phyloP scores from a whole-genome alignment of 2,888 invertebrate species.

The Cheilosia pagana region DNA sequence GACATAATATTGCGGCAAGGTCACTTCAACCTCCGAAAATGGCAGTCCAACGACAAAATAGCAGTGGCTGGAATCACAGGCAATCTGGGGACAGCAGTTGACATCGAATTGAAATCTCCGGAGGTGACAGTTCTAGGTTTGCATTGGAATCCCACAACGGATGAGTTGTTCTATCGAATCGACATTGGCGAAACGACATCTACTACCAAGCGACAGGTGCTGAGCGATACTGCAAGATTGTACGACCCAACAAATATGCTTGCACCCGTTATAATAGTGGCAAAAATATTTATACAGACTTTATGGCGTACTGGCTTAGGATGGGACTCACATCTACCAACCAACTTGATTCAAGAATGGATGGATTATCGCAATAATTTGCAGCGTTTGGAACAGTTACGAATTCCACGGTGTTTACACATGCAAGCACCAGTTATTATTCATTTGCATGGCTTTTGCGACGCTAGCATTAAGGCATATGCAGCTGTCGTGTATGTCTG shows the following conservation, averaged over 20 bases:
- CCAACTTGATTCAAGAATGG: slow-evolving; percentile 21
- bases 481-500: slow-evolving; percentile 28
- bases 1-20: background rate
- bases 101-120: slow-evolving; percentile 5
- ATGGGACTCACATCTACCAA: slow-evolving; percentile 20
- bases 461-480: slow-evolving; percentile 31
- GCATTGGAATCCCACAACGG: slow-evolving; percentile 32
- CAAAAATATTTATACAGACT: slow-evolving; percentile 33
- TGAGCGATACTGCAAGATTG: slow-evolving; percentile 21
- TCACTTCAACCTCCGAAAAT: background rate
- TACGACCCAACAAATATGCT: slow-evolving; percentile 39
- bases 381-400: background rate
- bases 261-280: slow-evolving; percentile 35
- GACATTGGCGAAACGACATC: slow-evolving; percentile 16
- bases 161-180: slow-evolving; percentile 30
- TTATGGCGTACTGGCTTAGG: slow-evolving; percentile 33
- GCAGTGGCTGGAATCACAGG: background rate
- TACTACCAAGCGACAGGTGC: slow-evolving; percentile 25
- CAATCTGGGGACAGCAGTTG: slow-evolving; percentile 10
- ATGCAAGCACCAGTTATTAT: slow-evolving; percentile 30
- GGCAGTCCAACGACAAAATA: background rate
- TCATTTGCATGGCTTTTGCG: slow-evolving; percentile 40
- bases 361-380: slow-evolving; percentile 12
- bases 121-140: slow-evolving; percentile 17
- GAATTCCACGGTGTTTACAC: slow-evolving; percentile 1